Evolutionary conservation across 2,797 vertebrate species (phyloP).

Genomic region (Apogon talboti): DNA sequence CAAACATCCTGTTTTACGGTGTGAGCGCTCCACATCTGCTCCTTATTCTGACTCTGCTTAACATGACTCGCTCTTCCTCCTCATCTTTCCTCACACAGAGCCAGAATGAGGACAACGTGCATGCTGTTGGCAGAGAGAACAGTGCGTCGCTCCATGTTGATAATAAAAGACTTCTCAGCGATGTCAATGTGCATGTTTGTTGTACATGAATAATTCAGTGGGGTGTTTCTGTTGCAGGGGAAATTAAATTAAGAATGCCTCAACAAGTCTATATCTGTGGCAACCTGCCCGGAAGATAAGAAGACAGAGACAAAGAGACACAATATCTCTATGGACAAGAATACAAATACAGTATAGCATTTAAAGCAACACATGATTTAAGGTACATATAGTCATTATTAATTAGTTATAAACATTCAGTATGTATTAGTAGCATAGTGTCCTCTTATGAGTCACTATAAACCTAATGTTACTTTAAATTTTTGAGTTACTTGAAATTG

Average conservation of each 20-base stretch:
- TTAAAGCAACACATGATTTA: too few relatives aligned
- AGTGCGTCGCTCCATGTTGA: conserved; percentile 41
- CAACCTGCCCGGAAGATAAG: conserved; percentile 11
- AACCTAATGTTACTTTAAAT: too few relatives aligned
- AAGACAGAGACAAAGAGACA: neutral
- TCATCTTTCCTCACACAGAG: too few relatives aligned
- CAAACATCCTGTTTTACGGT: conserved; percentile 71
- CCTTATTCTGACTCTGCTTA: conserved; percentile 46
- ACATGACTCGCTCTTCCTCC: conserved; percentile 20
- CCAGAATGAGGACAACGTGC: conserved; percentile 27
- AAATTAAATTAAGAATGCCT: conserved; percentile 50
- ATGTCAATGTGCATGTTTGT: conserved; percentile 25
- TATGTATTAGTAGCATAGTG: too few relatives aligned
- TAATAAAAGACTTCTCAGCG: conserved; percentile 31
- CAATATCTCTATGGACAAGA: neutral
- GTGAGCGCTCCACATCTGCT: conserved; percentile 46
- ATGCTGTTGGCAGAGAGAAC: neutral
- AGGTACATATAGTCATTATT: too few relatives aligned
- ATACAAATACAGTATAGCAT: too few relatives aligned
- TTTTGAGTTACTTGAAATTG: too few relatives aligned
- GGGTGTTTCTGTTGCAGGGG: conserved; percentile 44
- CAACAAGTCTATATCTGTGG: conserved; percentile 28
- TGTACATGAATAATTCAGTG: conserved; percentile 62
- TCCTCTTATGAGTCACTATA: too few relatives aligned
- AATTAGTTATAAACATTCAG: too few relatives aligned